Base-by-base conservation (phyloP, 2,888 invertebrate species). In the Chrysodeixis includens region DNA sequence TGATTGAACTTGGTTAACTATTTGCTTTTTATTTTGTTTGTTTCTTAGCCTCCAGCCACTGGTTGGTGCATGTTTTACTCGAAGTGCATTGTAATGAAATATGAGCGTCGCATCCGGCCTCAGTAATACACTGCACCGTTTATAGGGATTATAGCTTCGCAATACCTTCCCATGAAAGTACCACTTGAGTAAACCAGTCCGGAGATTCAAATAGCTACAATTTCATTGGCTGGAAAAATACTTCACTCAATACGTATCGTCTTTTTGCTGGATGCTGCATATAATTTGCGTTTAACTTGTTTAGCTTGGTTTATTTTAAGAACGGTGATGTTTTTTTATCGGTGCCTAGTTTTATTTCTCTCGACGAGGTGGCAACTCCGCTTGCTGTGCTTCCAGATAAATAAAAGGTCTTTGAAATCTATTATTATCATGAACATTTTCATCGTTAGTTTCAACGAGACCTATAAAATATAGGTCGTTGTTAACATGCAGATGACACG, bases 31-130 rank as follows among this genome's bases (percentile, higher is more conserved):
- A 26, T 26, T 74, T 72, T 66, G 69, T 75, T 66, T 51, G 69
- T 75, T 66, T 51, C 69, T 62, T 74, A 60, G 76, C 68, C 63
- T 63, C 4, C 12, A 40, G n/a, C 35, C 35, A 12, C 74, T 73
- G n/a, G n/a, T n/a, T n/a, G n/a, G n/a, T 74, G 74, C 78, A 74
- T 67, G 74, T 76, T 67, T 65, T 68, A 60, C 68, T 78, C 54
- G 30, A 69, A 72, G 65, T 71, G 78, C 71, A 68, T 49, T 69
- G 71, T 79, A 83, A 82, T 83, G 76, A 78, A 83, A 81, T 83
- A 82, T 78, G 77, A 82, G 69, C 65, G 66, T 66, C 62, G 70
- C 69, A 74, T 79, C 81, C 78, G 71, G 74, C 66, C 69, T n/a
- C 56, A 62, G 58, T 61, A 56, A 76, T 70, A 74, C 62, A 67